phyloP scores from a whole-genome alignment of 2,113 vertebrate species.

The Zosterops japonicus region DNA sequence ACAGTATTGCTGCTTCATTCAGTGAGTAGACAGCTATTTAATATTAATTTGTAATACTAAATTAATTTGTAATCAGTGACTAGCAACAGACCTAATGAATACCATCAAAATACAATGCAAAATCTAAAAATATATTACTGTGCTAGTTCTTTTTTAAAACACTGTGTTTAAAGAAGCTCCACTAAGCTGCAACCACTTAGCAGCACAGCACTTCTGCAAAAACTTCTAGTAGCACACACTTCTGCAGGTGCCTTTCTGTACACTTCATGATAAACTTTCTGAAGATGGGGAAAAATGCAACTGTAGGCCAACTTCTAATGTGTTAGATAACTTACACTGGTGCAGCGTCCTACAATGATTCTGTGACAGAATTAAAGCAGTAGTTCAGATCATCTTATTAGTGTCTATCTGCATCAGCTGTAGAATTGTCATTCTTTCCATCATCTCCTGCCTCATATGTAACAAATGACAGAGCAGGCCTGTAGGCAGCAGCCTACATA shows the following conservation, averaged over 20 bases:
- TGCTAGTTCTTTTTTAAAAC: neutral
- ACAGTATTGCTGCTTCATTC: neutral
- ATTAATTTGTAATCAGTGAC: neutral
- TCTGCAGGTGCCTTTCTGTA: neutral
- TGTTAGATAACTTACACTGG: neutral
- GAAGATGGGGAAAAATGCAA: neutral
- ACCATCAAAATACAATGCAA: neutral
- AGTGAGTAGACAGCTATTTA: neutral
- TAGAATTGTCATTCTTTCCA: neutral
- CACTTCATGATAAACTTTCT: neutral
- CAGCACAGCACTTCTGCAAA: neutral
- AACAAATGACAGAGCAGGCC: neutral
- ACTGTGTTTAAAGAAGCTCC: neutral
- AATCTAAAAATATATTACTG: neutral
- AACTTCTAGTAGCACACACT: neutral
- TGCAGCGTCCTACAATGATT: neutral
- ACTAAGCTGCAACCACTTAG: neutral
- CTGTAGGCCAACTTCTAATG: neutral
- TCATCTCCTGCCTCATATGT: neutral
- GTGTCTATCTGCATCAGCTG: neutral
- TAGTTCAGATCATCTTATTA: neutral
- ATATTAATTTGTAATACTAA: neutral
- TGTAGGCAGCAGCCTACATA: neutral
- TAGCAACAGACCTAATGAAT: neutral
- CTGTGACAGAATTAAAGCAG: neutral